A percentile compares a stretch with the other conserved stretches of the same genome.
Conservation (phyloP, 2,888 invertebrate genomes). For the Leucoptera coffeella region DNA sequence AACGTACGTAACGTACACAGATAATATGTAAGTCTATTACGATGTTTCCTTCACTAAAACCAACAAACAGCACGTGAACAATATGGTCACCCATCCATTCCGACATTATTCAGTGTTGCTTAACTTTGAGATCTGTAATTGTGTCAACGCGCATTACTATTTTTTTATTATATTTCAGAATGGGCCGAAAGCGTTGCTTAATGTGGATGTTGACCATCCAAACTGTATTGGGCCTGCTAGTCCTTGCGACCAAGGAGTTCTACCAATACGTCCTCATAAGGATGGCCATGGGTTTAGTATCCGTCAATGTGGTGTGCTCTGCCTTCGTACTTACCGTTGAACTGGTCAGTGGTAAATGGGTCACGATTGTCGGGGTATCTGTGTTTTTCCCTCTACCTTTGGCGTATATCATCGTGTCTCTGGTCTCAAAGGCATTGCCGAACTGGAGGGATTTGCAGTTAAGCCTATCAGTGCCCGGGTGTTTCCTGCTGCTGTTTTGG, state of each 20-base stretch:
- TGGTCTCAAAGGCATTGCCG: conserved; percentile 62
- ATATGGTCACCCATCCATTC: too few relatives aligned
- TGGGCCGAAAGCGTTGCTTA: conserved; percentile 70
- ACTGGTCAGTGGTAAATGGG: conserved; percentile 72
- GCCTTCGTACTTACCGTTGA: conserved; percentile 76
- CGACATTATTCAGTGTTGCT: too few relatives aligned
- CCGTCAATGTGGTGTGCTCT: conserved; percentile 76
- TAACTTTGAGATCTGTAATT: neutral
- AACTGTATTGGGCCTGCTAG: conserved; percentile 60
- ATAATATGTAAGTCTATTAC: too few relatives aligned
- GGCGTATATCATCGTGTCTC: conserved; percentile 67
- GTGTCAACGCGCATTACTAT: too few relatives aligned
- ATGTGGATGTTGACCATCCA: conserved; percentile 66
- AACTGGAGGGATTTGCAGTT: conserved; percentile 70
- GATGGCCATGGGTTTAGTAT: conserved; percentile 66
- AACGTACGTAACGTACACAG: too few relatives aligned
- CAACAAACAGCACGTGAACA: too few relatives aligned
- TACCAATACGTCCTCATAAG: conserved; percentile 64
- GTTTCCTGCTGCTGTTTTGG: conserved; percentile 61
- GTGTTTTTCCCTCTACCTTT: conserved; percentile 74
- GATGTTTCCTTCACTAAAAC: too few relatives aligned
- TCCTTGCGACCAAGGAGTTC: conserved; percentile 66
- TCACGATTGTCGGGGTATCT: conserved; percentile 73
- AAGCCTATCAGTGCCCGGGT: conserved; percentile 66
- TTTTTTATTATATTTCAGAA: too few relatives aligned